Evolutionary conservation across 2,888 invertebrate genomes (phyloP).

Genomic region (Cheilosia pagana): DNA sequence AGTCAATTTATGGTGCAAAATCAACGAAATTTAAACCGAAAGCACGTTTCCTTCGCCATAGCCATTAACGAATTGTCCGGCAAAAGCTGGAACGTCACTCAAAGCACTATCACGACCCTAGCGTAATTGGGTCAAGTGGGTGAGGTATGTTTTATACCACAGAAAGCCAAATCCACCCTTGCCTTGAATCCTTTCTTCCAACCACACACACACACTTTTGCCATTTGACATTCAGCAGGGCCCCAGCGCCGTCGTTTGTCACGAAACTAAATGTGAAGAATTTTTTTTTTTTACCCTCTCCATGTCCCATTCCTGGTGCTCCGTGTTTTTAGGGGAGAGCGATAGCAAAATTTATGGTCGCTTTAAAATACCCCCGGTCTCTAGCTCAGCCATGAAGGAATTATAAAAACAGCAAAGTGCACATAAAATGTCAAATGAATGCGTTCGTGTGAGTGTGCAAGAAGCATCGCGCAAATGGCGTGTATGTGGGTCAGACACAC

Average conservation of each 20-base stretch:
- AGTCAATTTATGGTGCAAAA: constrained; percentile 18
- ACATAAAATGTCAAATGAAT: constrained; percentile 72
- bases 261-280: constrained; percentile 61
- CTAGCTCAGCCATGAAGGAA: constrained; percentile 44
- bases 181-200: constrained; percentile 61
- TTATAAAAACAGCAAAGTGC: constrained; percentile 70
- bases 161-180: constrained; percentile 45
- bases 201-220: neutral
- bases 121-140: constrained; percentile 72
- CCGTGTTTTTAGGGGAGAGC: constrained; percentile 36
- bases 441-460: neutral
- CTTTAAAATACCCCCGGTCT: constrained; percentile 49
- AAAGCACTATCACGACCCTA: constrained; percentile 34
- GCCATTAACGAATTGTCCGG: constrained; percentile 30
- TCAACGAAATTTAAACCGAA: constrained; percentile 18
- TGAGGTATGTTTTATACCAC: constrained; percentile 31
- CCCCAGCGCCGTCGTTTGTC: constrained; percentile 39
- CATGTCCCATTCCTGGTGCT: constrained; percentile 3
- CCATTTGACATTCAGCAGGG: constrained; percentile 63
- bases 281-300: constrained; percentile 39
- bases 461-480: constrained; percentile 40
- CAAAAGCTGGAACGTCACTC: constrained; percentile 1
- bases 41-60: constrained; percentile 6
- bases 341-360: constrained; percentile 60
- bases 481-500: constrained; percentile 70